A percentile compares a stretch with the other conserved stretches of the same genome.
phyloP scores from a whole-genome alignment of 1,140 invertebrate species.

The Drosophila ananassae region DNA sequence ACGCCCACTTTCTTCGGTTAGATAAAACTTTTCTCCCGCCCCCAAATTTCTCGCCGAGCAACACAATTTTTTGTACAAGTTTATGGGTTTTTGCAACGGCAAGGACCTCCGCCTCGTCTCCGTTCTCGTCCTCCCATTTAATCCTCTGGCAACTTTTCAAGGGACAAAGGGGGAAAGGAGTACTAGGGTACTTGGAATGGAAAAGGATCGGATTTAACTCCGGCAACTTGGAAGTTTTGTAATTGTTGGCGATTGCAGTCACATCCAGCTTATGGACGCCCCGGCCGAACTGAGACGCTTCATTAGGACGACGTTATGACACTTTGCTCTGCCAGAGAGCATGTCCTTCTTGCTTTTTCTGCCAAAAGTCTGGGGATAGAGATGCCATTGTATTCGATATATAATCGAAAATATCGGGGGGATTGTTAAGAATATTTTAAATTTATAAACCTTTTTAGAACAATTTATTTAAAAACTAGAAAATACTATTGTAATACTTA shows the following conservation, averaged over 20 bases:
- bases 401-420: too few species aligned
- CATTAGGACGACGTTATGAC: slow-evolving; percentile 73
- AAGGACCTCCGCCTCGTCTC: neutral
- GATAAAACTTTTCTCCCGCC: slow-evolving; percentile 59
- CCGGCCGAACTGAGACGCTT: slow-evolving; percentile 55
- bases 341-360: neutral
- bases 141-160: slow-evolving; percentile 34
- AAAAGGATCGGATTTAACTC: slow-evolving; percentile 31
- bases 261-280: slow-evolving; percentile 56
- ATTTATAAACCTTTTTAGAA: too few species aligned
- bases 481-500: too few species aligned
- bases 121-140: slow-evolving; percentile 9
- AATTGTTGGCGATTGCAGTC: slow-evolving; percentile 74
- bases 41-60: slow-evolving; percentile 31
- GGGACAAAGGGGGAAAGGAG: neutral
- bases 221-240: slow-evolving; percentile 72
- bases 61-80: slow-evolving; percentile 53
- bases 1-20: slow-evolving; percentile 50
- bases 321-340: slow-evolving; percentile 31
- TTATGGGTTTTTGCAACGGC: slow-evolving; percentile 22
- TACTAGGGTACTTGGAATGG: neutral
- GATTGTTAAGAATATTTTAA: too few species aligned
- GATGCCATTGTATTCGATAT: neutral
- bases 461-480: too few species aligned
- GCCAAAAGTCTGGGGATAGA: neutral